These are phyloP conservation scores for Sinotaia quadrata DNA, from an alignment of 2,888 invertebrate genomes.

Conservation along the genomic window DNA sequence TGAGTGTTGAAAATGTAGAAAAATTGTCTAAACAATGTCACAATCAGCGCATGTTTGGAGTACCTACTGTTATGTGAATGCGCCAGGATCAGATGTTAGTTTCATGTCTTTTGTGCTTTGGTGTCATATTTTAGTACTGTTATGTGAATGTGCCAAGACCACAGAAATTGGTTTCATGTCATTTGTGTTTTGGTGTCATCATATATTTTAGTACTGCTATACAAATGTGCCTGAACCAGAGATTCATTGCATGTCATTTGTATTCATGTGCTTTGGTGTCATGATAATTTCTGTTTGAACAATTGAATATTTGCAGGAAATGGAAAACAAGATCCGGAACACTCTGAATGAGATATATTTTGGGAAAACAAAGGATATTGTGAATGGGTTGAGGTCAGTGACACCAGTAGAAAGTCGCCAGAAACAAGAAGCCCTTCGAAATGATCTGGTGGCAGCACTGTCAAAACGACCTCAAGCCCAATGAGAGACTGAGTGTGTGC, in stretches of 20 bases:
- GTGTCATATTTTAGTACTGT: background rate
- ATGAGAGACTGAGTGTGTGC: no score
- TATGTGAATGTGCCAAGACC: background rate
- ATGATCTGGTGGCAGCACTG: constrained; percentile 51
- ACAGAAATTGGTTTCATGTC: background rate
- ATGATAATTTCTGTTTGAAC: no score
- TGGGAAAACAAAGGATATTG: constrained; percentile 98
- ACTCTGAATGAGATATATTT: constrained; percentile 99
- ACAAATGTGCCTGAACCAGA: no score
- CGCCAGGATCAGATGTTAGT: no score
- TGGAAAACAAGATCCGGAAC: constrained; percentile 99
- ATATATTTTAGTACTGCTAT: no score
- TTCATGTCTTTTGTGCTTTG: background rate
- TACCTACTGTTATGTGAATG: no score
- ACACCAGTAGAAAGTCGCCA: constrained; percentile 83
- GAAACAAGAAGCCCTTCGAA: constrained; percentile 46
- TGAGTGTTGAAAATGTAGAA: no score
- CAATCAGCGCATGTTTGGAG: no score
- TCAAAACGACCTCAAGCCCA: constrained; percentile 44
- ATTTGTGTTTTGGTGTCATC: background rate
- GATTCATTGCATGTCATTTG: no score
- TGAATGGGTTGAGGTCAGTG: constrained; percentile 89
- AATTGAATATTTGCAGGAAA: constrained; percentile 81
- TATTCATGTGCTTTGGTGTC: background rate
- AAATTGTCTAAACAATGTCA: no score